Base-by-base conservation (phyloP, 2,888 invertebrate genomes). In the Geotrupes spiniger region DNA sequence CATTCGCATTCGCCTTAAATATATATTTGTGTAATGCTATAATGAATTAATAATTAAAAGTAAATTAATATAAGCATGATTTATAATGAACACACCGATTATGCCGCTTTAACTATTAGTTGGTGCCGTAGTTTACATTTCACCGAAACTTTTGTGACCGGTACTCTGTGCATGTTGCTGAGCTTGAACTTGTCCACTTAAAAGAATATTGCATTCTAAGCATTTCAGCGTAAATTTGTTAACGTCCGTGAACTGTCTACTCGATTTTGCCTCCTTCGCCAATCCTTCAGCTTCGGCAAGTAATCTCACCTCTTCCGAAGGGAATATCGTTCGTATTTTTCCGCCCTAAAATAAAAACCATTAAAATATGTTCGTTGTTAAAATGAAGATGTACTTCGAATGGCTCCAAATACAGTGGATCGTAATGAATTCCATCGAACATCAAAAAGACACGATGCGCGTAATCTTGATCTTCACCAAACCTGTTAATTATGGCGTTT, bases 391-490 rank as follows among this genome's bases (percentile, higher is more conserved):
- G 81, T 76, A 89, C 90, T 71, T 84, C 80, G 25, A 80, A 75
- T 2, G 88, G 83, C 74, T 95, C 94, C 74, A 93, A 78, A 66
- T 89, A 90, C 8, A 97, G 74, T 0, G 96, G 93, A 74, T 97
- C 97, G 68, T 97, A 97, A 73, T 97, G 97, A 42, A 96, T 92
- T 11, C 96, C 96, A 73, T 96, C 95, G 69, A 95, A 97, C 41
- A 96, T 78, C 3, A 97, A 75, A 66, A 95, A 89, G 2, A 93
- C 91, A 62, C 95, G 74, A 48, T 88, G 80, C 1, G 84, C 79
- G 69, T 90, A 95, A 62, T 85, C 83, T 65, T 87, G 85, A 71
- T 95, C 94, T 73, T 96, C 96, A 0, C 96, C 96, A 73, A 96
- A 93, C 60, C 91, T 82, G 71, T 93, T 93, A 50, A 96, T 88